Evolutionary conservation across 2,113 vertebrate species (phyloP).

Genomic region (Lethenteron camtschaticum): DNA sequence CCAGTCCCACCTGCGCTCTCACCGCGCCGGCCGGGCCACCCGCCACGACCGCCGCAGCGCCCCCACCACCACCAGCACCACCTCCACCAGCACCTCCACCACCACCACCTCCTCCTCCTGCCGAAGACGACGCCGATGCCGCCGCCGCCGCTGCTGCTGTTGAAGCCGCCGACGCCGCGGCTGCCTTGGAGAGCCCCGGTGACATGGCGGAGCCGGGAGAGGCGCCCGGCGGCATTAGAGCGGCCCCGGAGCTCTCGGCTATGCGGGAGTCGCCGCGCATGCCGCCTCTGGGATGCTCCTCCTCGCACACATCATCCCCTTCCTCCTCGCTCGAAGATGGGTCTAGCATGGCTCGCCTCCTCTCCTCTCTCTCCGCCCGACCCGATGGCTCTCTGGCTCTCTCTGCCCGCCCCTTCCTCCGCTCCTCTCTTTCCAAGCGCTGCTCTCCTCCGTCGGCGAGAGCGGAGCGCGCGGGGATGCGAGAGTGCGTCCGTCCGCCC

Average conservation of each 20-base stretch:
- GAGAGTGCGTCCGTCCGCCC: too few species aligned
- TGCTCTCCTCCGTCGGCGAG: too few species aligned
- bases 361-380: not conserved
- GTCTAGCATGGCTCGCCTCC: slow-evolving; percentile 41
- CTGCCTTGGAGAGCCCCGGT: not conserved
- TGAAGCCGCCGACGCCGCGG: not conserved
- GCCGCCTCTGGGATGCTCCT: not conserved
- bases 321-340: slow-evolving; percentile 86
- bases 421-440: not conserved
- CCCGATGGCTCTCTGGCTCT: not conserved
- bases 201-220: too few species aligned
- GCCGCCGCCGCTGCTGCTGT: not conserved
- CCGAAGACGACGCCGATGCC: not conserved
- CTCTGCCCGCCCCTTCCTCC: not conserved
- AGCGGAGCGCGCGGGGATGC: too few species aligned
- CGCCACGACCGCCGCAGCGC: slow-evolving; percentile 15
- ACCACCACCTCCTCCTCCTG: slow-evolving; percentile 16
- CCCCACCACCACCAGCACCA: slow-evolving; percentile 16
- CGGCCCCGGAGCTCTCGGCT: too few species aligned
- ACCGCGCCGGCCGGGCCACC: slow-evolving; percentile 16
- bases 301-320: slow-evolving; percentile 30
- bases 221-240: too few species aligned
- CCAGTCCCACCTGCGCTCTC: too few species aligned
- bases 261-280: too few species aligned
- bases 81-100: slow-evolving; percentile 34